phyloP scores from a whole-genome alignment of 2,888 invertebrate species.

The Drosophila tanythrix region DNA sequence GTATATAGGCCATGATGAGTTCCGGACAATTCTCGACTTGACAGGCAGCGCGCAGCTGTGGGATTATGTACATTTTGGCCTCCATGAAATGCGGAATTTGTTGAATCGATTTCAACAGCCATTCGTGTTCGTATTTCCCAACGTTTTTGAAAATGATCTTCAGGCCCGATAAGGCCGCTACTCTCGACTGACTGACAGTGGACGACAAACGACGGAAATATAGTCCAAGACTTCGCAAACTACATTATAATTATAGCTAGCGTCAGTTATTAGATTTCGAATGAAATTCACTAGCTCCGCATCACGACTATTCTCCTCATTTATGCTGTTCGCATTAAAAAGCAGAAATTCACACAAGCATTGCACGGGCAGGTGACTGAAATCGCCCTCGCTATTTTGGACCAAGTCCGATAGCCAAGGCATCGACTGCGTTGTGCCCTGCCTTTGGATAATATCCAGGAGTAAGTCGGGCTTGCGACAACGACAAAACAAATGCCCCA shows the following conservation, averaged over 20 bases:
- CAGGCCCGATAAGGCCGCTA: constrained; percentile 89
- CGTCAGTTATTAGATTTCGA: constrained; percentile 86
- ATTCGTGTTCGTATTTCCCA: constrained; percentile 85
- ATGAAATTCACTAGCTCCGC: constrained; percentile 89
- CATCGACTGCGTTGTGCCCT: constrained; percentile 96
- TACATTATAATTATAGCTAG: constrained; percentile 86
- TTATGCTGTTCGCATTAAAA: constrained; percentile 88
- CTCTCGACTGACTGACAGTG: constrained; percentile 90
- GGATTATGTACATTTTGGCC: constrained; percentile 89
- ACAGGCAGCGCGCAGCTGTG: constrained; percentile 93
- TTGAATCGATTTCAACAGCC: constrained; percentile 89
- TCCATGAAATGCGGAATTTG: constrained; percentile 91
- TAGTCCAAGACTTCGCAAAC: constrained; percentile 94
- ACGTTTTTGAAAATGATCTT: constrained; percentile 88
- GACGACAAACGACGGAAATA: constrained; percentile 94
- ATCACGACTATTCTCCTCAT: constrained; percentile 89
- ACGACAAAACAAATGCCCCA: constrained; percentile 95
- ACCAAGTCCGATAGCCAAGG: constrained; percentile 98
- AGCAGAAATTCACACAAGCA: constrained; percentile 98
- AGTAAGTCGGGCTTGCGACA: constrained; percentile 96
- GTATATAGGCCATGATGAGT: constrained; percentile 91
- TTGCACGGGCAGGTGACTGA: constrained; percentile 96
- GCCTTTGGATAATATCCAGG: constrained; percentile 95
- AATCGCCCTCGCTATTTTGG: constrained; percentile 92
- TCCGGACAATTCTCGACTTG: constrained; percentile 95